A percentile compares a stretch with the other conserved stretches of the same genome.
Conservation (phyloP, 2,797 vertebrate species). For the Ispidina lecontei region DNA sequence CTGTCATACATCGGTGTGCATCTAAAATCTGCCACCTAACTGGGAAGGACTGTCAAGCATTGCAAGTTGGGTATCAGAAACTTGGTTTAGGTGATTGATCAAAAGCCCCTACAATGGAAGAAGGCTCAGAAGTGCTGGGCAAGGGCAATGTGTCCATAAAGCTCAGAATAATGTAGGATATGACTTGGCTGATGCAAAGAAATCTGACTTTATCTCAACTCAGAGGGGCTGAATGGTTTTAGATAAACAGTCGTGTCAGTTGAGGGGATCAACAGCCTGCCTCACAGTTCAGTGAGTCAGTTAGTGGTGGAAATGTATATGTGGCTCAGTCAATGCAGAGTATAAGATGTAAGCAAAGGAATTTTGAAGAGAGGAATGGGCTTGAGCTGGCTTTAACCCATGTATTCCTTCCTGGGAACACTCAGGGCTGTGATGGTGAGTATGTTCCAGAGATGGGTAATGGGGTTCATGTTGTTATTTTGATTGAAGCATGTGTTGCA, state of each 20-base stretch:
- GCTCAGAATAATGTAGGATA: neutral
- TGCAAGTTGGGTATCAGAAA: neutral
- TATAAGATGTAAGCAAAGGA: neutral
- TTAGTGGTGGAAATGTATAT: neutral
- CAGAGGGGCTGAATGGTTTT: neutral
- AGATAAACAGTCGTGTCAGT: neutral
- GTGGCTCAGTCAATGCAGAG: neutral
- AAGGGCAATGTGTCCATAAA: accelerated
- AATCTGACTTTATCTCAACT: neutral
- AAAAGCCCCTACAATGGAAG: neutral
- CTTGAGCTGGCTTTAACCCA: neutral
- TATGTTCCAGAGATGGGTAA: accelerated
- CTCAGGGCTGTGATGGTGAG: neutral
- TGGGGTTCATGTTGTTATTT: accelerated
- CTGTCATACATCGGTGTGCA: neutral
- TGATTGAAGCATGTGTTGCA: neutral
- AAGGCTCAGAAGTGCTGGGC: no score
- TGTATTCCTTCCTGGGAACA: neutral
- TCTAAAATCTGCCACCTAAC: neutral
- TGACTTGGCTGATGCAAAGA: neutral
- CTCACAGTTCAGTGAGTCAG: neutral
- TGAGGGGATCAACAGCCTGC: neutral
- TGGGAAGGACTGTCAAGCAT: neutral
- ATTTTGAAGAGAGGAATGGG: neutral
- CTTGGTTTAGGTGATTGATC: neutral